Base-by-base conservation (phyloP, 2,797 vertebrate genomes). In the Babyrousa celebensis region DNA sequence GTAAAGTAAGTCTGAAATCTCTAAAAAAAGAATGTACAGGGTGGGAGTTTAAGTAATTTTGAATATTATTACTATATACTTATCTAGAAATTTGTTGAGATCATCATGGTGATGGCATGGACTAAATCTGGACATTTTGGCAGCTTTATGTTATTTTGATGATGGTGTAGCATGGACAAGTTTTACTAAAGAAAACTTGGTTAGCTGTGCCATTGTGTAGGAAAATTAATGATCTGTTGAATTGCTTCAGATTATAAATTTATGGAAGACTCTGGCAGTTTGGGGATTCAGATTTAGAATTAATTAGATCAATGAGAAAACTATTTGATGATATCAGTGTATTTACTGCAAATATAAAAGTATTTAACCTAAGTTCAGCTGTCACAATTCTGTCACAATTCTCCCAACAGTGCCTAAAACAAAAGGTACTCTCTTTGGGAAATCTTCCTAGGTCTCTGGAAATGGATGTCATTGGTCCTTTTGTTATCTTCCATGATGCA, bases 271-370 rank as follows among this genome's bases (percentile, higher is more conserved):
- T 63, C 74, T 43, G 20, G 48, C 93, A 17, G 10, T 63, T 85
- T 21, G 68, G 32, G 43, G 8, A 83, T 58, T 86, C 54, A 75
- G 5, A 70, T 63, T 58, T 32, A 91, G 3, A 84, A 72, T 89
- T 68, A 77, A 12, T 83, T 83, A 65, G 0, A 89, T 58, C 85
- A 93, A n/a, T 72, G 27, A 74, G 36, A n/a, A 94, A 80, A 72
- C 54, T 48, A 58, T 23, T 85, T 60, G 29, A 65, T 25, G 6
- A 63, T 20, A 85, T 14, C 36, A 6, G 17, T 36, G 0, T 79
- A 52, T 75, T 92, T 68, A 72, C 48, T 58, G 20, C 15, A 85
- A 5, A 29, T 15, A 52, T 36, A 72, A 72, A 95, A 85, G 18
- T 67, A 60, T 32, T 68, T 93, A 89, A 60, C 8, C 29, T 25